These are phyloP conservation scores for Vanacampus margaritifer DNA, from an alignment of 2,113 vertebrate species.

Conservation along the genomic window DNA sequence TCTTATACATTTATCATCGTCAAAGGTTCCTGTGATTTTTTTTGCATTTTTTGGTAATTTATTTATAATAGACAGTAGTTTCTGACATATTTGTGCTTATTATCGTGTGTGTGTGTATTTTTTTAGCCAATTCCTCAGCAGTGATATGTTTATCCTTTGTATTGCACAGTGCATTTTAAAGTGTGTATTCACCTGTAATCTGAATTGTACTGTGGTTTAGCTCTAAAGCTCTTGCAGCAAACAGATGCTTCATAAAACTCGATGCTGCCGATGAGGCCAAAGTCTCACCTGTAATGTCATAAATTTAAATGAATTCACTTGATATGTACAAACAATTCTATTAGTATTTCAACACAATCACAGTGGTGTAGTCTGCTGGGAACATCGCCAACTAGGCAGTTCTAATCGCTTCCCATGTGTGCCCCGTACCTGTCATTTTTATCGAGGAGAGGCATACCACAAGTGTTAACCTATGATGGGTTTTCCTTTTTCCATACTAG, in stretches of 20 bases:
- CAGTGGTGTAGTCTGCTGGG: not conserved
- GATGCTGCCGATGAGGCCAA: not conserved
- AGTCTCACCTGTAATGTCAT: not conserved
- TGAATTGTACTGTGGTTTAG: not conserved
- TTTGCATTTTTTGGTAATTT: too few relatives aligned
- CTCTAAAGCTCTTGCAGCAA: not conserved
- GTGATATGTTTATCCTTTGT: too few relatives aligned
- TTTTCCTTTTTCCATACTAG: too few relatives aligned
- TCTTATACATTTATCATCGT: conserved; percentile 51
- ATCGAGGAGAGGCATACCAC: not conserved
- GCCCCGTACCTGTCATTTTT: too few relatives aligned
- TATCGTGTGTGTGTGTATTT: too few relatives aligned
- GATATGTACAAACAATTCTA: not conserved
- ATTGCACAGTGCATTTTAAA: too few relatives aligned
- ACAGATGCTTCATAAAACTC: not conserved
- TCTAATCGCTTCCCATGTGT: not conserved
- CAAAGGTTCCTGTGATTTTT: conserved; percentile 1
- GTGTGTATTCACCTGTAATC: too few relatives aligned
- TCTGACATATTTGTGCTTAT: too few relatives aligned
- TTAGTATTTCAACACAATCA: not conserved
- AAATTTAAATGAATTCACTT: not conserved
- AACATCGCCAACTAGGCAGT: conserved; percentile 1
- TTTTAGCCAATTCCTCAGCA: too few relatives aligned
- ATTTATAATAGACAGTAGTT: too few relatives aligned
- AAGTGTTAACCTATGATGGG: not conserved